These are phyloP conservation scores for Dasyornis broadbenti DNA, from an alignment of 2,113 vertebrate genomes.

Conservation along the genomic window DNA sequence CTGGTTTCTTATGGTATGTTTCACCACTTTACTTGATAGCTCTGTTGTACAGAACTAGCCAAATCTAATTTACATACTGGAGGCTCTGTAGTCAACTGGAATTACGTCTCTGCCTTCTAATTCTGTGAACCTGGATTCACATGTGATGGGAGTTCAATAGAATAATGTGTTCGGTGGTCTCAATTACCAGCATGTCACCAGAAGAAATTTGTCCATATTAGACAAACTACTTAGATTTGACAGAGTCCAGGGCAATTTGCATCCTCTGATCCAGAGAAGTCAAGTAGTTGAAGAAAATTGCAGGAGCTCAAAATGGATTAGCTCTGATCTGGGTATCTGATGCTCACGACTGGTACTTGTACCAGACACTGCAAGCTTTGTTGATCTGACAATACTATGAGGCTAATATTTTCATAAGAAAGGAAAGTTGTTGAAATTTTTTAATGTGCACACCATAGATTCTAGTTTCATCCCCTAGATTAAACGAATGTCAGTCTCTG, in stretches of 20 bases:
- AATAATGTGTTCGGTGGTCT: constrained; percentile 30
- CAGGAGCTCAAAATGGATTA: not conserved
- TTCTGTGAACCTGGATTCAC: constrained; percentile 15
- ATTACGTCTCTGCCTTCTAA: constrained; percentile 24
- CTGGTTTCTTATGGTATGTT: constrained; percentile 49
- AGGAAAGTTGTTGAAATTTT: not conserved
- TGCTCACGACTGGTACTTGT: not conserved
- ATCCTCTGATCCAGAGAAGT: not conserved
- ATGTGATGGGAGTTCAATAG: constrained; percentile 5
- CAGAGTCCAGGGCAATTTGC: not conserved
- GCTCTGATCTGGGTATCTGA: not conserved
- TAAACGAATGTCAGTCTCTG: not conserved
- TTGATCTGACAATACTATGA: not conserved
- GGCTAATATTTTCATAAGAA: not conserved
- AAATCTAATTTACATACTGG: constrained; percentile 62
- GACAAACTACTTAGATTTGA: not conserved
- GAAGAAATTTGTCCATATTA: constrained; percentile 29
- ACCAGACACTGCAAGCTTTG: not conserved
- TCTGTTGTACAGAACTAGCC: constrained; percentile 37
- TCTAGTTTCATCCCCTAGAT: not conserved
- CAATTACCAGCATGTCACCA: constrained; percentile 30
- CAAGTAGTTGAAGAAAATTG: not conserved
- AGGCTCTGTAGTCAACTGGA: constrained; percentile 42
- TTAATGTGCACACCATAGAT: not conserved
- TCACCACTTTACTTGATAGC: constrained; percentile 59